Conservation (phyloP, 2,888 invertebrate species). For the Antheraea yamamai region DNA sequence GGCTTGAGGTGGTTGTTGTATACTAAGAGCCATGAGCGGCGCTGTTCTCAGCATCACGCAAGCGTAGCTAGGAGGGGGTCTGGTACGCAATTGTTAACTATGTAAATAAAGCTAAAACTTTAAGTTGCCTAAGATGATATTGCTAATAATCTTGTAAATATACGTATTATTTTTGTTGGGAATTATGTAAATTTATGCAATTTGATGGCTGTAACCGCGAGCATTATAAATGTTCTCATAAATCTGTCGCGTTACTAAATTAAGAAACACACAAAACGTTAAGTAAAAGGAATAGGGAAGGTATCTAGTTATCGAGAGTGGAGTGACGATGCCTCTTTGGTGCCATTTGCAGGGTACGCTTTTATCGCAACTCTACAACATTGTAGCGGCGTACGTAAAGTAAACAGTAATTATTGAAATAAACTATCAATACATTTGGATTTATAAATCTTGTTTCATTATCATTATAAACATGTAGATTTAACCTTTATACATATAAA, state of each 20-base stretch:
- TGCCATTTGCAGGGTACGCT: background rate
- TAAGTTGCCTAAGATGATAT: conserved; percentile 56
- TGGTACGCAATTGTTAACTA: conserved; percentile 71
- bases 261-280: background rate
- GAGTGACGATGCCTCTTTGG: background rate
- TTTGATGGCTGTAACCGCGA: background rate
- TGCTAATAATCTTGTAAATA: conserved; percentile 43
- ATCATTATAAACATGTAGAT: background rate
- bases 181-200: conserved; percentile 29
- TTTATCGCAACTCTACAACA: background rate
- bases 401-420: background rate
- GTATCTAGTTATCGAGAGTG: background rate
- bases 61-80: conserved; percentile 61
- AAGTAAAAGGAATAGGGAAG: background rate
- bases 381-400: background rate
- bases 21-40: conserved; percentile 58
- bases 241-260: background rate
- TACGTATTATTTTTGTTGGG: conserved; percentile 13
- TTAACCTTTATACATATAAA: background rate
- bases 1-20: conserved; percentile 60
- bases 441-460: background rate
- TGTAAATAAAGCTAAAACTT: conserved; percentile 74
- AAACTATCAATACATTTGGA: background rate
- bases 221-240: background rate
- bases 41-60: conserved; percentile 51